A percentile compares a stretch with the other conserved stretches of the same genome.
Conservation (phyloP, 2,888 invertebrate genomes). For the Mythimna ferrago region DNA sequence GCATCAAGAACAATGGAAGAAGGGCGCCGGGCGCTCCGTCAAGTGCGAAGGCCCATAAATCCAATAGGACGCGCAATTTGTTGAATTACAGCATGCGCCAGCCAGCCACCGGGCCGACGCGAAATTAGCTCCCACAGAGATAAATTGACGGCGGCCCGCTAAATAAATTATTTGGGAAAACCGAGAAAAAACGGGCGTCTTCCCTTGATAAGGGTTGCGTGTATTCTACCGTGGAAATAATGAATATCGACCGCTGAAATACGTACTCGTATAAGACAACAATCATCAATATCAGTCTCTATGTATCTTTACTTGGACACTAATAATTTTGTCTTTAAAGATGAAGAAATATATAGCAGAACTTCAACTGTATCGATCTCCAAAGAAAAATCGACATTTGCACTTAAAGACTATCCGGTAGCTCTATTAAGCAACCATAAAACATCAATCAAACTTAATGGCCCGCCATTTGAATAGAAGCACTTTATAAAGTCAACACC, state of each 20-base stretch:
- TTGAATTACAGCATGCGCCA: slow-evolving; percentile 91
- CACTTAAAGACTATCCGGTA: slow-evolving; percentile 39
- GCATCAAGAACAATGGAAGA: slow-evolving; percentile 86
- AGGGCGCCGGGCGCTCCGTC: slow-evolving; percentile 86
- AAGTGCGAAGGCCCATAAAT: slow-evolving; percentile 89
- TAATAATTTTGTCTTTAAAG: neutral
- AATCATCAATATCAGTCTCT: slow-evolving; percentile 32
- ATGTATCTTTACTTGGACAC: neutral
- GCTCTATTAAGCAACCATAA: slow-evolving; percentile 49
- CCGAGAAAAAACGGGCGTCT: slow-evolving; percentile 90
- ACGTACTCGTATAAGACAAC: slow-evolving; percentile 59
- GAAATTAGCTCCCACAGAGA: slow-evolving; percentile 90
- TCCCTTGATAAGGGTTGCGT: slow-evolving; percentile 90
- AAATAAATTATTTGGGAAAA: slow-evolving; percentile 91
- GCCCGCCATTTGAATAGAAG: slow-evolving; percentile 48
- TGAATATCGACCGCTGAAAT: slow-evolving; percentile 83
- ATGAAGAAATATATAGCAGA: neutral
- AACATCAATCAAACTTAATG: slow-evolving; percentile 64
- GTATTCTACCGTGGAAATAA: slow-evolving; percentile 83
- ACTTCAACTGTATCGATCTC: slow-evolving; percentile 23
- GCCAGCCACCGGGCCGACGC: slow-evolving; percentile 89
- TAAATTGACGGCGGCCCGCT: slow-evolving; percentile 90
- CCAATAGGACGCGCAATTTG: slow-evolving; percentile 89
- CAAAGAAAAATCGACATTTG: slow-evolving; percentile 28
- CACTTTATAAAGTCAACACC: slow-evolving; percentile 65